Percentiles rank a stretch among this genome's conserved stretches.
Evolutionary conservation across 35 echinoderm and acorn worm genomes (phyloP).

Genomic region (Apostichopus japonicus): DNA sequence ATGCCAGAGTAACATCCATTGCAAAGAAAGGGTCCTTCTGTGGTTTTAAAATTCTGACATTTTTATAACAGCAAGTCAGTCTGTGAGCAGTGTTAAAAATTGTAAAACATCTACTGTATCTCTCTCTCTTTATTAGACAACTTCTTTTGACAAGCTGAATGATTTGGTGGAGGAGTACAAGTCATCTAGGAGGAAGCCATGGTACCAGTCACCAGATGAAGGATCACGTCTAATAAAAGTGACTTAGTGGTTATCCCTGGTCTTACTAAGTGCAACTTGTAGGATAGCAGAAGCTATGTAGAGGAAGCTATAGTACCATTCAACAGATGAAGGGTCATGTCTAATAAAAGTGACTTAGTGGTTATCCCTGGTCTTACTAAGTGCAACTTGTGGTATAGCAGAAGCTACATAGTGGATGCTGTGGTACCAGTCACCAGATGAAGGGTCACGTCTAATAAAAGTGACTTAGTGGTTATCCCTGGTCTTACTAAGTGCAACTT

Average conservation of each 20-base stretch:
- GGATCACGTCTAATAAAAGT: constrained; percentile 37
- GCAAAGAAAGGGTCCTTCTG: background rate
- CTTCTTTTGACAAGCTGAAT: constrained; percentile 56
- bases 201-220: constrained; percentile 11
- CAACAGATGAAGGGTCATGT: constrained; percentile 3
- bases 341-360: constrained; percentile 6
- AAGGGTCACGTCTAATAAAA: constrained; percentile 29
- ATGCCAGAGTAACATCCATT: too few relatives aligned
- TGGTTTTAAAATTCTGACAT: background rate
- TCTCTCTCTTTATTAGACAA: constrained; percentile 24
- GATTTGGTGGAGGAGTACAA: constrained; percentile 54
- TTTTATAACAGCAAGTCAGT: background rate
- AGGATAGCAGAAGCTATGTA: background rate
- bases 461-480: background rate
- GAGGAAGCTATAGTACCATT: background rate
- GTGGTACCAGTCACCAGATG: constrained; percentile 8
- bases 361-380: too few relatives aligned
- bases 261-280: background rate
- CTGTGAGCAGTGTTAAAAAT: too few relatives aligned
- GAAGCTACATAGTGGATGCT: background rate
- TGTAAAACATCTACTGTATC: background rate
- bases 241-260: background rate
- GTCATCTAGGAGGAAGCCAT: background rate
- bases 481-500: too few relatives aligned
- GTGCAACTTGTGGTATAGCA: background rate